Percentiles rank a stretch among this genome's conserved stretches.
Conservation (phyloP, 2,797 vertebrate genomes). For the Poeciliopsis paucimaculata region DNA sequence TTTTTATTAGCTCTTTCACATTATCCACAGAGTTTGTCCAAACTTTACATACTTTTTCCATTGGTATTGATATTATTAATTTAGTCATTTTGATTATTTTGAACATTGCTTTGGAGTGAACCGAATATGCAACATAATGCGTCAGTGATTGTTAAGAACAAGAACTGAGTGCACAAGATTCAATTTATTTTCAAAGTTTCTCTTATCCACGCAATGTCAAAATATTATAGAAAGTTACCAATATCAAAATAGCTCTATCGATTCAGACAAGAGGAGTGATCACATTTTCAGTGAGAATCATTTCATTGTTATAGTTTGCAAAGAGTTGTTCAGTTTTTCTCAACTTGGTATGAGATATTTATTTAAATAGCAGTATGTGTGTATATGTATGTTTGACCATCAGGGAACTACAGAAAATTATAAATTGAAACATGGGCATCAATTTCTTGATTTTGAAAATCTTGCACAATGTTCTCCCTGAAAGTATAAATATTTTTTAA, state of each 20-base stretch:
- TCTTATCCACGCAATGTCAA: not conserved
- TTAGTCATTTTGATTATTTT: not conserved
- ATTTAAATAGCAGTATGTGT: not conserved
- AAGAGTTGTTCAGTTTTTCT: not conserved
- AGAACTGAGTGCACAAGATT: not conserved
- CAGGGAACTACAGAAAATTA: not conserved
- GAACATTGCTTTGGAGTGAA: not conserved
- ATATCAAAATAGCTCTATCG: not conserved
- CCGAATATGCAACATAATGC: not conserved
- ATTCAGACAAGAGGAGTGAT: not conserved
- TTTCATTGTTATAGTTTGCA: not conserved
- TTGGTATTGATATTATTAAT: not conserved
- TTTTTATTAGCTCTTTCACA: constrained; percentile 19
- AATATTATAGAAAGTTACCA: not conserved
- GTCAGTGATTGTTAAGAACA: not conserved
- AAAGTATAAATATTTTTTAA: not conserved
- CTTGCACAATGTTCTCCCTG: not conserved
- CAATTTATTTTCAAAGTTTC: not conserved
- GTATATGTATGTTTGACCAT: not conserved
- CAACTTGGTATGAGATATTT: not conserved
- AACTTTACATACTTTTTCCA: not conserved
- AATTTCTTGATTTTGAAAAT: not conserved
- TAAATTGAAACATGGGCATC: not conserved
- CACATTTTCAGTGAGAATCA: not conserved
- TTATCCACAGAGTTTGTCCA: not conserved